Base-by-base conservation (phyloP, 2,113 vertebrate genomes). In the Lophura nycthemera region DNA sequence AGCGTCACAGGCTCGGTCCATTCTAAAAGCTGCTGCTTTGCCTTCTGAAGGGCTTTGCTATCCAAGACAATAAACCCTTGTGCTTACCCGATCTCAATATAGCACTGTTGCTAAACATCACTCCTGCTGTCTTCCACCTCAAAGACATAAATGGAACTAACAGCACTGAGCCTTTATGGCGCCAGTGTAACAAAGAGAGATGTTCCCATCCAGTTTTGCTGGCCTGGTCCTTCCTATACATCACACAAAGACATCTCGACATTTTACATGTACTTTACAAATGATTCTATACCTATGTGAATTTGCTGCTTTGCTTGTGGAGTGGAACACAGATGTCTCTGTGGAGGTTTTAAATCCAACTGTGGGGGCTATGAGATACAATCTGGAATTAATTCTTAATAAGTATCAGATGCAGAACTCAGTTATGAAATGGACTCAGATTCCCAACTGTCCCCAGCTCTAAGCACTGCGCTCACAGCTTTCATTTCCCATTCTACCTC, bases 191-290 rank as follows among this genome's bases (percentile, higher is more conserved):
- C 7, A 52, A 45, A 19, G 32, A 10, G 36, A 36, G 11, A 29
- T 13, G 10, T 12, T 73, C 30, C 24, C 6, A 3, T 4, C 22
- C 15, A 36, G 36, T 43, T 57, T 59, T 63, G 56, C 65, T 80
- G 73, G 18, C 59, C 36, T 0, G 0, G 22, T 34, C n/a, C 70
- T 69, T 19, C 20, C n/a, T 73, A 76, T 43, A 66, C 42, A 29
- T 81, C 27, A 24, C 3, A 10, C 11, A 4, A n/a, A 59, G 45
- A 63, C 0, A 1, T 16, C 64, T 80, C 16, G 0, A 34, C 27
- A 11, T 70, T 83, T 61, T 15, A 77, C 5, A 22, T 81, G 9
- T 10, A 25, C 34, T 54, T 78, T 66, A 89, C 21, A 29, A 50
- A 34, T 1, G 25, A 56, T 42, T 27, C 69, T 38, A 42, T 42